phyloP scores from a whole-genome alignment of 30 jellyfish, hydroid and myxozoan genomes.

The Catostylus mosaicus region DNA sequence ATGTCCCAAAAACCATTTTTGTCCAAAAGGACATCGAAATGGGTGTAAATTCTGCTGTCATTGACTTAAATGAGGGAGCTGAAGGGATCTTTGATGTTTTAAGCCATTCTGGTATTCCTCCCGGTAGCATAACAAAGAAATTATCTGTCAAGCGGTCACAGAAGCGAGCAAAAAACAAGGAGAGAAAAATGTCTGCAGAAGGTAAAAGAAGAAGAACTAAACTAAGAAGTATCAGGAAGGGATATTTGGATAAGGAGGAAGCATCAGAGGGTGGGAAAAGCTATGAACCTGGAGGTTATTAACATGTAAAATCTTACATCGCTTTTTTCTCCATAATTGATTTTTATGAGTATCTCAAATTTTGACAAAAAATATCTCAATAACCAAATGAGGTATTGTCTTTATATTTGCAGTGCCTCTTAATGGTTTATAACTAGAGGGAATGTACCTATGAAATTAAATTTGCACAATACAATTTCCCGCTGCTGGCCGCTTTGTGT shows the following conservation, averaged over 20 bases:
- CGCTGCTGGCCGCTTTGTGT: not conserved
- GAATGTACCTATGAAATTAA: not conserved
- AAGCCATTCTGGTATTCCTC: not conserved
- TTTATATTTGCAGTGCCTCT: not conserved
- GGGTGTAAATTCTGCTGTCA: slow-evolving; percentile 35
- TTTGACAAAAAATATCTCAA: not conserved
- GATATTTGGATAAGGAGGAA: not conserved
- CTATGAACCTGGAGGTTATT: not conserved
- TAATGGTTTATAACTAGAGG: not conserved
- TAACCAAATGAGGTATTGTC: not conserved
- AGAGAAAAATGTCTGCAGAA: not conserved
- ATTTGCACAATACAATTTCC: not conserved
- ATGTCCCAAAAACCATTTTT: slow-evolving; percentile 13
- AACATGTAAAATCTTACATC: not conserved
- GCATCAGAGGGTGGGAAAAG: not conserved
- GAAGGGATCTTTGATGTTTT: slow-evolving; percentile 23
- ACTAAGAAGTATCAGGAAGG: not conserved
- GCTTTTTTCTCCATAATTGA: not conserved
- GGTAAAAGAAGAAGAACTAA: not conserved
- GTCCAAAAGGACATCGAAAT: slow-evolving; percentile 11
- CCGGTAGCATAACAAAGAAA: not conserved
- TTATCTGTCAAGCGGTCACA: not conserved
- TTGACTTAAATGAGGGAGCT: slow-evolving; percentile 43
- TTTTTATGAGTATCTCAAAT: not conserved
- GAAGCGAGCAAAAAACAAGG: not conserved